Evolutionary conservation across 2,888 invertebrate genomes (phyloP).

Genomic region (Pemphredon lugubris): DNA sequence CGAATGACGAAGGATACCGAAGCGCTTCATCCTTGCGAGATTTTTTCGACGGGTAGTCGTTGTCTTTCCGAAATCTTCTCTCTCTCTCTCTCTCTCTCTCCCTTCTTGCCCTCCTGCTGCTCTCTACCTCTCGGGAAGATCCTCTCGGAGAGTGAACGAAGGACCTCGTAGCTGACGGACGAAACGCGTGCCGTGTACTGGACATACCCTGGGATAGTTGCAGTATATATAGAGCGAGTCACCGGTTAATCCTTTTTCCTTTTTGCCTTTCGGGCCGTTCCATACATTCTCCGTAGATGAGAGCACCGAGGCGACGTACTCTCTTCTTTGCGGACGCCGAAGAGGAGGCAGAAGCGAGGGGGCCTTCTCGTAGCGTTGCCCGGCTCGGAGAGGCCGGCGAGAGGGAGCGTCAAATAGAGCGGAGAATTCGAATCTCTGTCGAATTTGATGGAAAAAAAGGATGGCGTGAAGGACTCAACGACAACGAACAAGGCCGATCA

Average conservation of each 20-base stretch:
- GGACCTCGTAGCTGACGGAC: conserved; percentile 61
- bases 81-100: too few relatives aligned
- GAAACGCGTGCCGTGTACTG: conserved; percentile 75
- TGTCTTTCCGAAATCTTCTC: too few relatives aligned
- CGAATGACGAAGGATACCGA: too few relatives aligned
- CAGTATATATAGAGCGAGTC: conserved; percentile 79
- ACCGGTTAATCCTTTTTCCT: conserved; percentile 75
- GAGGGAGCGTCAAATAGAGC: conserved; percentile 80
- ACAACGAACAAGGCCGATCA: conserved; percentile 66
- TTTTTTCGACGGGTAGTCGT: too few relatives aligned
- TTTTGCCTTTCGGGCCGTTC: conserved; percentile 76
- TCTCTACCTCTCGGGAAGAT: not conserved
- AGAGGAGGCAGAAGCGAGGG: conserved; percentile 58
- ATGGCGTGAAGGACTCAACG: conserved; percentile 47
- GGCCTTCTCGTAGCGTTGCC: conserved; percentile 40
- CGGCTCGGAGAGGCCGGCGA: conserved; percentile 57
- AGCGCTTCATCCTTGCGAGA: conserved; percentile 41
- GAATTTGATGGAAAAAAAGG: conserved; percentile 68
- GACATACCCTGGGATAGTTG: conserved; percentile 74
- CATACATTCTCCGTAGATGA: conserved; percentile 77
- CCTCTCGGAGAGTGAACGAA: conserved; percentile 20
- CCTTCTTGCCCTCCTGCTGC: conserved; percentile 15
- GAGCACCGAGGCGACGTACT: conserved; percentile 62
- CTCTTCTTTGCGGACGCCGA: conserved; percentile 66
- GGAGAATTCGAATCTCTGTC: conserved; percentile 80